These are phyloP conservation scores for Carapus acus DNA, from an alignment of 2,797 vertebrate species.

Conservation along the genomic window DNA sequence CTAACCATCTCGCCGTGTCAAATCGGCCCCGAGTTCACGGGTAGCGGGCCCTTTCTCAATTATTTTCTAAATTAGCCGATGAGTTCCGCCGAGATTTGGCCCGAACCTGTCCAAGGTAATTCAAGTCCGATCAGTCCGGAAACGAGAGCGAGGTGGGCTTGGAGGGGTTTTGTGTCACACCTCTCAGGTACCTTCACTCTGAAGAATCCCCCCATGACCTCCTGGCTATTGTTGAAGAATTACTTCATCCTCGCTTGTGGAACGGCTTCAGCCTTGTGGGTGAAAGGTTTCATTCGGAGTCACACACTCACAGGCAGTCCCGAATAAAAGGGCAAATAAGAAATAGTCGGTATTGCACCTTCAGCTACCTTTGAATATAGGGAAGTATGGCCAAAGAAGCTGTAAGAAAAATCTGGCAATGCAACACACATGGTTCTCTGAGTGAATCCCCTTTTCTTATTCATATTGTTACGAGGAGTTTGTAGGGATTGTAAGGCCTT, in stretches of 20 bases:
- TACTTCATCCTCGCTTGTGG: conserved; percentile 13
- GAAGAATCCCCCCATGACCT: conserved; percentile 14
- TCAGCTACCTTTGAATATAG: no score
- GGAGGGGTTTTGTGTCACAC: conserved; percentile 37
- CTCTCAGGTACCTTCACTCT: conserved; percentile 28
- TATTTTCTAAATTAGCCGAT: conserved; percentile 66
- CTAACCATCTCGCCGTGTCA: conserved; percentile 67
- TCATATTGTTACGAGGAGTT: no score
- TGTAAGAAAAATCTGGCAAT: no score
- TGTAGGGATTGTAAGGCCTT: no score
- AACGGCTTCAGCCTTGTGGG: not conserved
- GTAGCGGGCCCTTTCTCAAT: conserved; percentile 62
- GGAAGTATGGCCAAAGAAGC: no score
- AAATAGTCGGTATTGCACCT: no score
- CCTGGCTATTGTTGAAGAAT: conserved; percentile 19
- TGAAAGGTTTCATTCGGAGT: no score
- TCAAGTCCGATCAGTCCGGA: conserved; percentile 25
- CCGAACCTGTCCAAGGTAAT: conserved; percentile 34
- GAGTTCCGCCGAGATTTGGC: conserved; percentile 49
- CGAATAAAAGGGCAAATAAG: no score
- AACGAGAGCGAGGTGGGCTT: conserved; percentile 21
- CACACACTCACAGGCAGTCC: no score
- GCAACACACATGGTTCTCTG: no score
- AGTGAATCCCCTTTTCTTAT: no score
- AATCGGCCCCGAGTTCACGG: conserved; percentile 60